phyloP scores from a whole-genome alignment of 1,140 invertebrate genomes.

The Globodera ellingtonae region DNA sequence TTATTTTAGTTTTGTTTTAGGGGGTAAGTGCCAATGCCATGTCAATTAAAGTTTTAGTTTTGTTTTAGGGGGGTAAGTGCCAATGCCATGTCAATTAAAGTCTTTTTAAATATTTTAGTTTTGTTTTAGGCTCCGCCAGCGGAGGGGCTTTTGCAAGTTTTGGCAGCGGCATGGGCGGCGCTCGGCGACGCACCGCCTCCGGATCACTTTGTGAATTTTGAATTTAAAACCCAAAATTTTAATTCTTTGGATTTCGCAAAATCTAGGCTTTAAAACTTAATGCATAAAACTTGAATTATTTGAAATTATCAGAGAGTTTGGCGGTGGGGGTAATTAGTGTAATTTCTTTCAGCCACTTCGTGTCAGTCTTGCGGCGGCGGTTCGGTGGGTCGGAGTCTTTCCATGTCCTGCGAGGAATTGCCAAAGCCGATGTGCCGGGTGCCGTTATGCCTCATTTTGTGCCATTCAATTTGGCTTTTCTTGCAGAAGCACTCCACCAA shows the following conservation, averaged over 20 bases:
- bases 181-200: conserved; percentile 22
- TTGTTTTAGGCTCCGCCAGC: background rate
- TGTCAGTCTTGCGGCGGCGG: conserved; percentile 20
- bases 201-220: background rate
- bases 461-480: background rate
- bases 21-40: too few relatives aligned
- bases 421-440: conserved; percentile 46
- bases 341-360: background rate
- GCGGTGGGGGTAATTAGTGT: too few relatives aligned
- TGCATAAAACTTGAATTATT: too few relatives aligned
- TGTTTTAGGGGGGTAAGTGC: conserved; percentile 21
- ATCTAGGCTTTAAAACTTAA: too few relatives aligned
- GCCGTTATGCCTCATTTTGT: conserved; percentile 8
- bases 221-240: too few relatives aligned
- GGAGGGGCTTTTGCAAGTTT: conserved; percentile 1
- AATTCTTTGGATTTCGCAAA: too few relatives aligned
- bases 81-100: background rate
- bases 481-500: conserved; percentile 36
- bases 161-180: background rate
- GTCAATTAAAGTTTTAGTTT: too few relatives aligned
- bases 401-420: conserved; percentile 38
- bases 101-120: too few relatives aligned
- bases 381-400: conserved; percentile 21
- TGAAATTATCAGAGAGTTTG: too few relatives aligned
- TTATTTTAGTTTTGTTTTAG: too few relatives aligned